These are phyloP conservation scores for Tigriopus californicus DNA, from an alignment of 2,888 invertebrate genomes.

Conservation along the genomic window DNA sequence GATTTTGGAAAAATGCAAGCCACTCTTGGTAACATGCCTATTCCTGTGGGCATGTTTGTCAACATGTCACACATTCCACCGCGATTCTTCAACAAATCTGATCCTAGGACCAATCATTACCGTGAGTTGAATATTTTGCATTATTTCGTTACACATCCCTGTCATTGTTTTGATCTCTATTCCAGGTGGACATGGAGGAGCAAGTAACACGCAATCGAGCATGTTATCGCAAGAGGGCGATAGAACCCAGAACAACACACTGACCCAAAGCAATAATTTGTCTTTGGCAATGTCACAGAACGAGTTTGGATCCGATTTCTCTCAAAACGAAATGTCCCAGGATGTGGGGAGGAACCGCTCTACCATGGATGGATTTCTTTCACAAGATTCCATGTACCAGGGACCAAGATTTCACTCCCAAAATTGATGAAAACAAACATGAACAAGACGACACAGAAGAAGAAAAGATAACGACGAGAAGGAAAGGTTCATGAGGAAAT, in stretches of 20 bases:
- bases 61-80: slow-evolving; percentile 63
- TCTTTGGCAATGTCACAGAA: slow-evolving; percentile 45
- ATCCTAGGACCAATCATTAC: slow-evolving; percentile 24
- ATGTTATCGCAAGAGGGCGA: slow-evolving; percentile 18
- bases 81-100: slow-evolving; percentile 41
- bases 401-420: slow-evolving; percentile 25
- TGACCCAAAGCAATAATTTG: slow-evolving; percentile 18
- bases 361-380: slow-evolving; percentile 82
- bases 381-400: slow-evolving; percentile 76
- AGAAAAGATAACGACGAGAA: no score
- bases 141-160: slow-evolving; percentile 32
- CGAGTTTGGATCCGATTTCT: slow-evolving; percentile 32
- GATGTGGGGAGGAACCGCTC: slow-evolving; percentile 38
- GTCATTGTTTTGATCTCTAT: slow-evolving; percentile 14
- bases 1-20: background rate
- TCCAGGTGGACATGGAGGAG: background rate
- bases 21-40: slow-evolving; percentile 48
- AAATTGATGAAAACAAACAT: background rate
- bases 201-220: slow-evolving; percentile 16
- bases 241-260: background rate
- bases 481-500: no score
- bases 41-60: slow-evolving; percentile 85
- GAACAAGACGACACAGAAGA: no score
- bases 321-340: slow-evolving; percentile 17
- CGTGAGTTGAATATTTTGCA: slow-evolving; percentile 26